phyloP scores from a whole-genome alignment of 2,888 invertebrate species.

The Colostygia pectinataria region DNA sequence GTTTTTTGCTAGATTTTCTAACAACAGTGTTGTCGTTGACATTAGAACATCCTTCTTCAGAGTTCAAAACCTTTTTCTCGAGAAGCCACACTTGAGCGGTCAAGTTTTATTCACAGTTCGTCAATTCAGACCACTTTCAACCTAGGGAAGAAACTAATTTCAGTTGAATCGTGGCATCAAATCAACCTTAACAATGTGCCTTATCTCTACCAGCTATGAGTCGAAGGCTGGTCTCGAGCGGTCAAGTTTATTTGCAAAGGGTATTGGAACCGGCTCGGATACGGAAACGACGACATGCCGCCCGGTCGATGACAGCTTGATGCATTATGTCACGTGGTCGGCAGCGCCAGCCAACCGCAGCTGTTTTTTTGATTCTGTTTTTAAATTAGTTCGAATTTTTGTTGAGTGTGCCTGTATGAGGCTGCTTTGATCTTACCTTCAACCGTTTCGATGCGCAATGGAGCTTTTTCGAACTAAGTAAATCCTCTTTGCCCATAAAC shows the following conservation, averaged over 20 bases:
- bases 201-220: no score
- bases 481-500: no score
- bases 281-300: conserved; percentile 32
- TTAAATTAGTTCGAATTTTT: neutral
- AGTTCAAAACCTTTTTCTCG: conserved; percentile 1
- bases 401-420: neutral
- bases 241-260: conserved; percentile 25
- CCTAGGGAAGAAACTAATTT: no score
- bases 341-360: conserved; percentile 3
- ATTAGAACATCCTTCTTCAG: neutral
- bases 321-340: conserved; percentile 33
- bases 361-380: conserved; percentile 5
- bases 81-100: neutral
- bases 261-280: conserved; percentile 27
- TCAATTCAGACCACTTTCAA: no score
- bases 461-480: no score
- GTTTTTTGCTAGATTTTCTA: no score
- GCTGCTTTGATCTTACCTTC: neutral
- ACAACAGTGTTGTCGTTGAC: no score
- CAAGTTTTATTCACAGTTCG: conserved; percentile 2
- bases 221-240: no score
- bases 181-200: no score
- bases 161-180: no score
- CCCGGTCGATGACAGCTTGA: conserved; percentile 36
- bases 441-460: no score